These are phyloP conservation scores for Paramisgurnus dabryanus DNA, from an alignment of 2,113 vertebrate genomes.

Conservation along the genomic window DNA sequence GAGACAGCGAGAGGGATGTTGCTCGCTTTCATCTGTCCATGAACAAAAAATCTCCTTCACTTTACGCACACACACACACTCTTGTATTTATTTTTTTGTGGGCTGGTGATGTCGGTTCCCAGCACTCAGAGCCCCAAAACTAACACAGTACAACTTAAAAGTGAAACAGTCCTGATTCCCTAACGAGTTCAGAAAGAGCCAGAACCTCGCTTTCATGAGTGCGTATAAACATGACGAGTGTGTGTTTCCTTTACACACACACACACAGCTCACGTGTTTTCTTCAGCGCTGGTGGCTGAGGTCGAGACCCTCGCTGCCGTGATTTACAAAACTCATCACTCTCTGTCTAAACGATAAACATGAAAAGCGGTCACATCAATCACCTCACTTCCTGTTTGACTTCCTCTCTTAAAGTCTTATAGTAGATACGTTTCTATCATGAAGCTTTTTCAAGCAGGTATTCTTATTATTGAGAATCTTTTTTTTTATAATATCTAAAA, in stretches of 20 bases:
- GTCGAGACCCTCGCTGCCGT: conserved; percentile 34
- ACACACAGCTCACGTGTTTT: conserved; percentile 30
- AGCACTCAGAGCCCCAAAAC: conserved; percentile 61
- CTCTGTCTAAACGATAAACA: conserved; percentile 46
- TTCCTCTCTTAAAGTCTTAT: not conserved
- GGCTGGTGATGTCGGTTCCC: conserved; percentile 49
- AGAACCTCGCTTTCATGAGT: conserved; percentile 52
- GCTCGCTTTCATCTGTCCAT: conserved; percentile 54
- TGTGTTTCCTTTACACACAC: conserved; percentile 27
- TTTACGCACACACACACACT: not conserved
- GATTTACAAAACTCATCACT: conserved; percentile 42
- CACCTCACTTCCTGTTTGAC: conserved; percentile 26
- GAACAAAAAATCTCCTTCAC: conserved; percentile 41
- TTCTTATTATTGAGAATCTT: not conserved
- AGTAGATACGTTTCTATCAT: not conserved
- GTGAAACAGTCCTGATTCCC: conserved; percentile 47
- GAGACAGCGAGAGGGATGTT: conserved; percentile 17
- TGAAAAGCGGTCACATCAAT: not conserved
- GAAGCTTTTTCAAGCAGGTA: not conserved
- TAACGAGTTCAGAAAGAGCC: conserved; percentile 37
- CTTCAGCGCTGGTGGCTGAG: conserved; percentile 7
- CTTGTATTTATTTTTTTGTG: conserved; percentile 67
- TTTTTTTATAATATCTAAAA: too few species aligned
- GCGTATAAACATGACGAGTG: not conserved
- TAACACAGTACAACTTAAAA: conserved; percentile 57